Evolutionary conservation across 1,140 invertebrate species (phyloP), one percentile per base, ranked within the genome.

Genomic region (Vollenhovia emeryi): DNA sequence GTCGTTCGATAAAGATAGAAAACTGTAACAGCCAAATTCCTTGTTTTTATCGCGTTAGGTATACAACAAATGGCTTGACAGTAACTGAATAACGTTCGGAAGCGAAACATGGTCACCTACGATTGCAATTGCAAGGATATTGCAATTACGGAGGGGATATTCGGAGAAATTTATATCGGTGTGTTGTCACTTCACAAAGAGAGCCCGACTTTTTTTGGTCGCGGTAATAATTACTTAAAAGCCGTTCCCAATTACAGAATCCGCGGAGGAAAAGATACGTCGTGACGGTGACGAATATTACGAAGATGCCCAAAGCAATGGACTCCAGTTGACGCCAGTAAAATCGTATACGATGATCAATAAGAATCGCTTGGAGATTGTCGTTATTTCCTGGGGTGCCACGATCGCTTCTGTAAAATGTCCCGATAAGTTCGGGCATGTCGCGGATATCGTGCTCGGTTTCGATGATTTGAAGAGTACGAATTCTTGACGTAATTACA

Each of bases 381-480:
- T 96, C 82, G 88, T 97, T 0, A 96, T 97, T 74, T 96, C 95
- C 62, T 97, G 96, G 93, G 97, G 97, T 55, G 97, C 97, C 2
- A 96, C 96, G 5, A 96, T 98, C 8, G 96, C 96, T 3, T 96
- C 96, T 0, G 93, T 97, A 18, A 95, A 96, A 88, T 95, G 96
- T 40, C 97, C 97, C 0, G 96, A 97, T 91, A 96, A 95, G 88
- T 94, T 95, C 90, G 97, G 96, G 7, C 91, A 95, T 75, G 9
- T 96, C 6, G 95, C 94, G 4, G 97, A 98, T 92, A 94, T 98
- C 11, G 95, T 96, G 9, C 93, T 97, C 7, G 97, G 97, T 43
- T 97, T 96, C 93, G 96, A 97, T 87, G 94, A 96, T 89, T 91
- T 97, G 3, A 92, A 95, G 91, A 96, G 97, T 94, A 75, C 71